Evolutionary conservation across 2,888 invertebrate genomes (phyloP).

Genomic region (Teinopalpus imperialis): DNA sequence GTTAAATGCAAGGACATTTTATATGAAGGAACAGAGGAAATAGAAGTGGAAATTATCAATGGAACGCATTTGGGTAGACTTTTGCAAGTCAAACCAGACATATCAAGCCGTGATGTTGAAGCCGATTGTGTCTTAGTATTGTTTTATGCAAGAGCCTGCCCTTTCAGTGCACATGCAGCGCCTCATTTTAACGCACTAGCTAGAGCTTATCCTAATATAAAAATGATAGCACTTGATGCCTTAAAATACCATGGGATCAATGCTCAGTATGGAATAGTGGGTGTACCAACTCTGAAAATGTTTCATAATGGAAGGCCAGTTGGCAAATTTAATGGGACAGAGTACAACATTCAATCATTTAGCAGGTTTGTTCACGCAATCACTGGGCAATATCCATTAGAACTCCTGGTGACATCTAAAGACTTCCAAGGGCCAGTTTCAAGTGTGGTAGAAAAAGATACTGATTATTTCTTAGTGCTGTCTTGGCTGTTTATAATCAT

Average conservation of each 20-base stretch:
- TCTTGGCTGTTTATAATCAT: slow-evolving; percentile 93
- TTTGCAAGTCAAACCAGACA: slow-evolving; percentile 83
- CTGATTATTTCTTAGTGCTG: slow-evolving; percentile 90
- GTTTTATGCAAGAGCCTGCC: slow-evolving; percentile 95
- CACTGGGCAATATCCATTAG: slow-evolving; percentile 86
- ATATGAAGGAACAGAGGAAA: slow-evolving; percentile 57
- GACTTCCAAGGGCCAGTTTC: slow-evolving; percentile 92
- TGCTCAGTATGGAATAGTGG: slow-evolving; percentile 95
- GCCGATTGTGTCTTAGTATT: slow-evolving; percentile 89
- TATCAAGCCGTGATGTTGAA: slow-evolving; percentile 84
- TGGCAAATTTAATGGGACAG: slow-evolving; percentile 91
- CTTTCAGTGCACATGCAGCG: slow-evolving; percentile 94
- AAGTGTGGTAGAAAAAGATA: slow-evolving; percentile 87
- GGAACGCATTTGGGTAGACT: slow-evolving; percentile 86
- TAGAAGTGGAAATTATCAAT: slow-evolving; percentile 85
- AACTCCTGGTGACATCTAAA: slow-evolving; percentile 86
- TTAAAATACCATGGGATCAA: slow-evolving; percentile 91
- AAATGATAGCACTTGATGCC: slow-evolving; percentile 95
- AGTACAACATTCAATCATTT: slow-evolving; percentile 90
- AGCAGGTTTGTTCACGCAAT: slow-evolving; percentile 88
- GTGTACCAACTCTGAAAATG: slow-evolving; percentile 93
- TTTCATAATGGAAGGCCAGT: slow-evolving; percentile 94
- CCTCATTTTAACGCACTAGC: slow-evolving; percentile 95
- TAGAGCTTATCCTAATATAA: slow-evolving; percentile 91
- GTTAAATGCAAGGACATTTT: slow-evolving; percentile 68